Evolutionary conservation across 2,888 invertebrate species (phyloP), one percentile per base, ranked within the genome.

Genomic region (Serrognathus titanus): DNA sequence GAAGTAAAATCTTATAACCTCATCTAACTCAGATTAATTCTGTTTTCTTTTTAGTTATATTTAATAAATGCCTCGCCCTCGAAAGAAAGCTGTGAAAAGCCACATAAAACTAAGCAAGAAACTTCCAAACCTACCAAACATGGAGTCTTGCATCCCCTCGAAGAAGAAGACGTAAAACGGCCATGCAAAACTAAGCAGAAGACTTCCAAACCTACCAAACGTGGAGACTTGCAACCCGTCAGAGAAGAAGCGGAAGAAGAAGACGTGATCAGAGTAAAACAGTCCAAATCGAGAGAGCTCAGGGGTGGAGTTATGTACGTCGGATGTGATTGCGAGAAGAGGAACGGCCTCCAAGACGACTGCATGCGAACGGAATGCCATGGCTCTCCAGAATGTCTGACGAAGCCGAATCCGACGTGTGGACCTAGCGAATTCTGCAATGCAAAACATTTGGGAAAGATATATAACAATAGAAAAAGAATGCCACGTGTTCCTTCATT

Each of bases 341-440:
- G 80, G 8, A 83, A 85, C 63, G 85, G 85, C 5, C 73, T 85
- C 16, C 85, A 85, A 68, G 81, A 84, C 54, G 81, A 83, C 59
- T 85, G 85, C 66, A 81, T 78, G 1, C 75, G 84, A 51, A 76
- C 78, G 1, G 74, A 77, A 35, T 84, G 84, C 63, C 79, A 78
- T 53, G 82, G 82, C 39, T 74, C 78, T 5, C 79, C 79, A 0
- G 75, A 74, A 31, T 82, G 83, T 64, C 69, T 80, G 59, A 77
- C 76, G 45, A 72, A 74, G 55, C 81, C 81, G 0, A 68, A 75
- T 37, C 81, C 82, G 0, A 75, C 73, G 7, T 83, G 83, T 61
- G 78, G 78, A 31, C 81, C 82, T 1, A 75, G 75, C 47, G 65
- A 69, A 24, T 75, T 66, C 60, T 66, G 74, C 7, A 66, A 70